Conservation (phyloP, 2,888 invertebrate species). For the Tinea pellionella region DNA sequence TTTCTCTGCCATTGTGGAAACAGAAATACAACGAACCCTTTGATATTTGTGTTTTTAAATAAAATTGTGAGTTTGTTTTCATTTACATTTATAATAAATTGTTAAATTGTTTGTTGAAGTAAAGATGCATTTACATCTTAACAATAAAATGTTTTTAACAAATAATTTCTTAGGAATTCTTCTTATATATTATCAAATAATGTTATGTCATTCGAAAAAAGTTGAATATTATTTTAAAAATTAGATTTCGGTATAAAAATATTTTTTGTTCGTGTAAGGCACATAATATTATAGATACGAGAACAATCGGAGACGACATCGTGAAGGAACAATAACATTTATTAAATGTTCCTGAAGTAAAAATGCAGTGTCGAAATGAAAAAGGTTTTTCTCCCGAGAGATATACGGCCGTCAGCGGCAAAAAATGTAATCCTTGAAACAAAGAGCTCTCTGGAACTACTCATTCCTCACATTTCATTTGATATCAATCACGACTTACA, state of each 20-base stretch:
- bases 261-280: neutral
- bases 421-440: slow-evolving; percentile 56
- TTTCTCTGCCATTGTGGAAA: neutral
- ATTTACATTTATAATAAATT: neutral
- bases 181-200: no score
- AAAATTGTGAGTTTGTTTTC: neutral
- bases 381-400: slow-evolving; percentile 12
- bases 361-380: slow-evolving; percentile 14
- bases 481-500: slow-evolving; percentile 65
- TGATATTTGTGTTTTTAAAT: neutral
- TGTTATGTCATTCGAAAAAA: no score
- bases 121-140: no score
- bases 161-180: no score
- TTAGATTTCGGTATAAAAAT: no score
- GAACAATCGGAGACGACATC: neutral
- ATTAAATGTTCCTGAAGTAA: slow-evolving; percentile 6
- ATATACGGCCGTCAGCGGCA: slow-evolving; percentile 13
- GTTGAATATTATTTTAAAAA: no score
- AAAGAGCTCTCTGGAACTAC: slow-evolving; percentile 58
- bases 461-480: slow-evolving; percentile 67
- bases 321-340: slow-evolving; percentile 1
- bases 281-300: neutral
- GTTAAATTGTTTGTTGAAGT: neutral
- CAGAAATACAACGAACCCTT: neutral
- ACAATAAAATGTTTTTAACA: no score